Evolutionary conservation across 2,888 invertebrate genomes (phyloP).

Genomic region (Fissipunctia ypsillon): DNA sequence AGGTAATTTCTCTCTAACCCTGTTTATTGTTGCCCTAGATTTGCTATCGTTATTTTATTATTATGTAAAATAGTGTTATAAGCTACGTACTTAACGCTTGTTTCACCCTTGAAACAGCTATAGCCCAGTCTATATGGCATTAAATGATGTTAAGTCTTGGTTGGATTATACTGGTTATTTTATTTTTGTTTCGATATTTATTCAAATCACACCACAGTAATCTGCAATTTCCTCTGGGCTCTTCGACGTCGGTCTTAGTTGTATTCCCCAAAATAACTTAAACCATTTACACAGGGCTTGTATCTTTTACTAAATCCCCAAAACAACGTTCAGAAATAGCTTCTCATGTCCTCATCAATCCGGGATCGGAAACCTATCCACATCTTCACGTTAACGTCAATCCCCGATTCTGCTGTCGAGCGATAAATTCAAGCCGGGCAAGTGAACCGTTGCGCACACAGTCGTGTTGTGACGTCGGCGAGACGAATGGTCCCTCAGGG

Average conservation of each 20-base stretch:
- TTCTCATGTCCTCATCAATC: neutral
- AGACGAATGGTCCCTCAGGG: constrained; percentile 62
- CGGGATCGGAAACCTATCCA: constrained; percentile 14
- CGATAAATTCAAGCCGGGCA: constrained; percentile 66
- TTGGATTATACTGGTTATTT: too few species aligned
- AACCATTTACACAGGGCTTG: neutral
- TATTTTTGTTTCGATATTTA: too few species aligned
- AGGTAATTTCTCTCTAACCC: constrained; percentile 63
- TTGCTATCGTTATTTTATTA: constrained; percentile 34
- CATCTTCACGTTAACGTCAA: constrained; percentile 33
- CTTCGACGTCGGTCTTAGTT: too few species aligned
- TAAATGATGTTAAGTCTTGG: neutral
- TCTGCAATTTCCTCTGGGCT: too few species aligned
- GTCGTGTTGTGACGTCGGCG: constrained; percentile 75
- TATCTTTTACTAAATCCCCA: neutral
- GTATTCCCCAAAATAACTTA: too few species aligned
- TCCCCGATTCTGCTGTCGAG: constrained; percentile 25
- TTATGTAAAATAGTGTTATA: constrained; percentile 29
- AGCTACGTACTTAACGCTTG: constrained; percentile 14
- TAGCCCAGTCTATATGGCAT: constrained; percentile 2
- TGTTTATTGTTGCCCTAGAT: constrained; percentile 58
- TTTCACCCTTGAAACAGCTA: constrained; percentile 27
- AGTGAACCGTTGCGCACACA: constrained; percentile 61
- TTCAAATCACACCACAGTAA: too few species aligned
- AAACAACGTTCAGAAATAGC: neutral